phyloP scores from a whole-genome alignment of 2,888 invertebrate species.

The Galeruca laticollis region DNA sequence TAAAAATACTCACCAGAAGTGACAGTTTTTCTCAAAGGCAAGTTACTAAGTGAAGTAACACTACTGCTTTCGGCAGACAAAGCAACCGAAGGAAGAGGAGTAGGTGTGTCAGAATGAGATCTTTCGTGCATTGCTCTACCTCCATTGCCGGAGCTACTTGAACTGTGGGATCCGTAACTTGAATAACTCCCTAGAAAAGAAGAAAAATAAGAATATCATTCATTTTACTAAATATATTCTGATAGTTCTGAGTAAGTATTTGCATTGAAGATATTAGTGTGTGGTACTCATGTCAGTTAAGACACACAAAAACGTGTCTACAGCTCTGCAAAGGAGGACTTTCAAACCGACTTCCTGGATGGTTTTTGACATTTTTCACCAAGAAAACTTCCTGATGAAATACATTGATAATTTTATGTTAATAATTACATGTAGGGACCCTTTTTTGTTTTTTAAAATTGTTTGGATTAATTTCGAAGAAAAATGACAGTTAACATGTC shows the following conservation, averaged over 20 bases:
- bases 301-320: too few species aligned
- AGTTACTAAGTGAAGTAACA: constrained; percentile 91
- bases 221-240: too few species aligned
- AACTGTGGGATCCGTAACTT: constrained; percentile 70
- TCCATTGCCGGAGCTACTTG: constrained; percentile 64
- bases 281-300: too few species aligned
- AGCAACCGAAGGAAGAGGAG: constrained; percentile 86
- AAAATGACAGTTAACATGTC: not conserved
- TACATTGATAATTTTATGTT: too few species aligned
- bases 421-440: not conserved
- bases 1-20: constrained; percentile 72
- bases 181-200: constrained; percentile 66
- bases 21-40: constrained; percentile 86
- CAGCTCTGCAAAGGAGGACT: too few species aligned
- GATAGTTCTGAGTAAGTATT: too few species aligned
- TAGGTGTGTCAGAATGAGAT: constrained; percentile 90
- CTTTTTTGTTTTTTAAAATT: not conserved
- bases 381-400: too few species aligned
- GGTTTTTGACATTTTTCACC: too few species aligned
- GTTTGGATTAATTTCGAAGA: not conserved
- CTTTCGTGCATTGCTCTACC: constrained; percentile 84
- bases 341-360: too few species aligned
- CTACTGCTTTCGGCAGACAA: constrained; percentile 95
- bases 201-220: not conserved
- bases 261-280: too few species aligned